Evolutionary conservation across 2,113 vertebrate genomes (phyloP), one percentile per base, ranked within the genome.

Genomic region (Corythoichthys intestinalis): DNA sequence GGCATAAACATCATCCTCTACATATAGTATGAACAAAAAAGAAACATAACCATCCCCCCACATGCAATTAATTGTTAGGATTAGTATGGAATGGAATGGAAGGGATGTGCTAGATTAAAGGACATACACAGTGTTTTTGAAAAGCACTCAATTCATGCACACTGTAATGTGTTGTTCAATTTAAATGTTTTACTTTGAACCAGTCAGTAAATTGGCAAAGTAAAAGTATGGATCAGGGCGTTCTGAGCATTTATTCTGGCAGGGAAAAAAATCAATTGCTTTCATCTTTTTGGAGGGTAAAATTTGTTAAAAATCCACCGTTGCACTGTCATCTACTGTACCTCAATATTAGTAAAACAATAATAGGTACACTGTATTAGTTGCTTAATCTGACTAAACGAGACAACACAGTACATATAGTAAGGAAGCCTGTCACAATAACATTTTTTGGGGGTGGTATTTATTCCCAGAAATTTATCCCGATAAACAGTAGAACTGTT

Each of bases 21-120:
- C 41, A 44, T 44, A 3, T 15, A 73, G 59, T 70, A 37, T 53
- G 28, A 68, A 82, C 11, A 20, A 44, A 79, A 65, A 50, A 66
- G 79, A 66, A 66, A 34, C 28, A 71, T 17, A 70, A 20, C 13
- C 67, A 61, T 4, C 41, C 41, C 6, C 41, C 6, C 3, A 38
- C 90, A 91, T 93, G 90, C 91, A 89, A 68, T 37, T 17, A 73
- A 48, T 44, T 66, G 86, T 92, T 90, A 89, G 85, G 88, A 46
- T 56, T 52, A 44, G 73, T 73, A 72, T 66, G 80, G 79, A 65
- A 73, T 11, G 48, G 53, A 63, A 73, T 34, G 46, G 4, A 37
- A 62, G 60, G 6, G 59, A 50, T 86, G 88, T 91, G 91, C 89
- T 79, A 46, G 53, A 72, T 68, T 56, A 76, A 83, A 69, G 64